Conservation (phyloP, 1,140 invertebrate species). For the Thaumatotibia leucotreta region DNA sequence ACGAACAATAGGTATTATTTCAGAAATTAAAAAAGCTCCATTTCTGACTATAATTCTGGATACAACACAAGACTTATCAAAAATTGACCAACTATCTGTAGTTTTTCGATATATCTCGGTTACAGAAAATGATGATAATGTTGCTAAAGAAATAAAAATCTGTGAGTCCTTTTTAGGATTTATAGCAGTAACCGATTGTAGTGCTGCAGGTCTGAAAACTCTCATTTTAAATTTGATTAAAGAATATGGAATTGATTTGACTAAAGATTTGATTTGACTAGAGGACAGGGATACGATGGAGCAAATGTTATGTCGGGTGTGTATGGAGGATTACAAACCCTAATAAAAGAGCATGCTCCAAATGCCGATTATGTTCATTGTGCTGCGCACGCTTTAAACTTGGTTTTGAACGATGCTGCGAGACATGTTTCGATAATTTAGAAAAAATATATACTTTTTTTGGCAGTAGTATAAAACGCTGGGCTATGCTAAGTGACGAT, state of each 20-base stretch:
- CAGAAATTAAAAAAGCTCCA: constrained; percentile 25
- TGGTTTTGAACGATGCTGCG: constrained; percentile 19
- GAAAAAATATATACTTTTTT: constrained; percentile 31
- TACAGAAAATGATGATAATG: no score
- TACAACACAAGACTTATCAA: constrained; percentile 33
- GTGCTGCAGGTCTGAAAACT: no score
- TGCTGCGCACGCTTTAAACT: constrained; percentile 21
- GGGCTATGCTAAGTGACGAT: constrained; percentile 22
- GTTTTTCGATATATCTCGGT: constrained; percentile 22
- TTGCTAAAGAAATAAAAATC: no score
- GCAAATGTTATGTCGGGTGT: constrained; percentile 33
- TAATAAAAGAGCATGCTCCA: constrained; percentile 30
- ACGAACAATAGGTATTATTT: constrained; percentile 21
- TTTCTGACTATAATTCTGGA: constrained; percentile 31
- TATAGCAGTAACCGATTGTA: constrained; percentile 30
- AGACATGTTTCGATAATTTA: constrained; percentile 28
- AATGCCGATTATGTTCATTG: constrained; percentile 29
- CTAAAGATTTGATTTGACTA: constrained; percentile 13
- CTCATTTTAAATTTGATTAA: constrained; percentile 5
- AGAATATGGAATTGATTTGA: constrained; percentile 26
- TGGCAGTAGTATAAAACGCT: constrained; percentile 32
- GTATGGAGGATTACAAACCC: constrained; percentile 30
- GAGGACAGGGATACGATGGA: constrained; percentile 27
- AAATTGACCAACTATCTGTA: no score
- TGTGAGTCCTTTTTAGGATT: no score